Base-by-base conservation (phyloP, 2,888 invertebrate genomes). In the Matsumyia berberina region DNA sequence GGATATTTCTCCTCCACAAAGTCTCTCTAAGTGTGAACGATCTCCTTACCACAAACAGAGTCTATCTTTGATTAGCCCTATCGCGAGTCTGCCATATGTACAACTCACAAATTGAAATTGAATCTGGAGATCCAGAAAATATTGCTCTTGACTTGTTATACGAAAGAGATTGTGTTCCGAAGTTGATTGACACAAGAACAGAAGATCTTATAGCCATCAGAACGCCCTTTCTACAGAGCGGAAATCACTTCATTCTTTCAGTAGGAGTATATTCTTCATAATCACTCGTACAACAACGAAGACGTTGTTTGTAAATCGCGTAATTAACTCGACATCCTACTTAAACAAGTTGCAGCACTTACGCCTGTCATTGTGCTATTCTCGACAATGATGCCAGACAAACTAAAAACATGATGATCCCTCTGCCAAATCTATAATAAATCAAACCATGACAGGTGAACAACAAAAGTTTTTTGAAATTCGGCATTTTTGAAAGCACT, bases 311-410 rank as follows among this genome's bases (percentile, higher is more conserved):
- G 0, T 4, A 64, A 49, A 17, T 9, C 12, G 2, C 35, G 39
- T 69, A 80, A 80, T 80, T 62, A 74, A 17, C 60, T 19, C 33
- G 6, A 57, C 57, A 70, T 70, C 62, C 69, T 74, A 69, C 62
- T 67, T 67, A 55, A 37, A 39, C 33, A 31, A 11, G 39, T 35
- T 60, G 51, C 39, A 57, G 12, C 35, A 60, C 3, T 29, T 42
- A 35, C 19, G 46, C 37, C 53, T 39, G 8, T 17, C 5, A 12
- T 33, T 42, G 5, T 4, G 37, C 19, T 19, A 11, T 5, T 37
- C 5, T 15, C 35, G 7, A 39, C 8, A 15, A 15, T 29, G 12
- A 19, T 33, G 8, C n/a, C 11, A 44, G 6, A 19, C 24, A 11
- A 7, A 33, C n/a, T 12, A 3, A 44, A 35, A 19, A 37, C n/a